Conservation (phyloP, 2,888 invertebrate species). For the Aporophyla lueneburgensis region DNA sequence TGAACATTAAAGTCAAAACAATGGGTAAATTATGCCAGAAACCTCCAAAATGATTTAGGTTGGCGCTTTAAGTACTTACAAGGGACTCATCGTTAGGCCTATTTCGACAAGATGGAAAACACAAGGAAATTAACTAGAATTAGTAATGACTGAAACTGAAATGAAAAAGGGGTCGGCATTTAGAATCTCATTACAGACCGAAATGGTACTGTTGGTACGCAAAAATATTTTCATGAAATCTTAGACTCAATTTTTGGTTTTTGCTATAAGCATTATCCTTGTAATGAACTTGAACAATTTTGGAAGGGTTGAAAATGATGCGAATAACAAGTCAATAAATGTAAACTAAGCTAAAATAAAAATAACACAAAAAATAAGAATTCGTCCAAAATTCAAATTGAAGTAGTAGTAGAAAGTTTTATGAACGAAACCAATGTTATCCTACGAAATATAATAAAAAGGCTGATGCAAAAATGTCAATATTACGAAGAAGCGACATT, state of each 20-base stretch:
- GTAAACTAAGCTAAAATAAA: conserved; percentile 25
- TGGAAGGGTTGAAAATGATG: conserved; percentile 17
- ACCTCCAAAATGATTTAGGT: conserved; percentile 52
- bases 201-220: conserved; percentile 27
- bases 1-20: conserved; percentile 46
- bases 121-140: conserved; percentile 60
- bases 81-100: conserved; percentile 36
- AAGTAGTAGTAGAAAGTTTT: conserved; percentile 8
- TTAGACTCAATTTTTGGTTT: conserved; percentile 16
- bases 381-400: conserved; percentile 17
- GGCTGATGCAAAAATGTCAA: conserved; percentile 32
- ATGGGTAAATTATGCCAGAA: conserved; percentile 56
- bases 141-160: conserved; percentile 48
- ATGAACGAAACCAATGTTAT: conserved; percentile 12
- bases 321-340: conserved; percentile 31
- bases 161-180: conserved; percentile 54
- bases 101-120: conserved; percentile 51
- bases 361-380: not conserved
- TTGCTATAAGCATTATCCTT: not conserved
- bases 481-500: conserved; percentile 43
- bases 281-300: conserved; percentile 33
- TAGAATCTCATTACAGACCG: conserved; percentile 56
- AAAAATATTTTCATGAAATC: conserved; percentile 20
- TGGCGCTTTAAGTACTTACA: conserved; percentile 44
- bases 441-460: conserved; percentile 27